Evolutionary conservation across 1,140 invertebrate species (phyloP), one percentile per base, ranked within the genome.

Genomic region (Trichomalopsis sarcophagae): DNA sequence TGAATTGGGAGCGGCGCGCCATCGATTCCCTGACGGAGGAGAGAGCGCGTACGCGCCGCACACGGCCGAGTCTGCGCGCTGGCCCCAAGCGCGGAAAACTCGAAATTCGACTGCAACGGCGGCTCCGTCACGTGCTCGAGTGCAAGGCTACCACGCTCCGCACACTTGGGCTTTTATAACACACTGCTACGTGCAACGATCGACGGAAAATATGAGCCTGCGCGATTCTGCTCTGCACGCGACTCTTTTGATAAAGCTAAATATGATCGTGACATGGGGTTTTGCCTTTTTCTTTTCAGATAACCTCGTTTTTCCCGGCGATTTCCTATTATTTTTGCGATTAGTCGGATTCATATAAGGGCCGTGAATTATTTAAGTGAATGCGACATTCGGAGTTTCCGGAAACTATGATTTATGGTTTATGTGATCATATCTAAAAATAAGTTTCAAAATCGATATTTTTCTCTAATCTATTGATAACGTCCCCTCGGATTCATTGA

Each of bases 11-110:
- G 79, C 84, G 89, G 73, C 23, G 71, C 47, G 86, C 84, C 91
- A 92, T 92, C 89, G 91, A 92, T 92, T 92, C 86, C 82, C 68
- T 68, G 62, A 77, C 75, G 85, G 87, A 76, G 82, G 82, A 79
- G 55, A 44, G 84, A 87, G 88, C 85, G 88, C 88, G 82, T 68
- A 77, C 47, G 44, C 74, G 83, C 13, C 71, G 71, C 11, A 47
- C 33, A 23, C 21, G 50, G 50, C 27, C 50, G 89, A 86, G 89
- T 86, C 86, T 91, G 90, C 90, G 91, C 90, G n/a, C n/a, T 89
- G n/a, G 17, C 30, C 2, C 17, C 5, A 62, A 47, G 84, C 86
- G 89, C 88, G 88, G 87, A 90, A 89, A 82, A 80, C 87, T 90
- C 84, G 84, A 89, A 91, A 84, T 80, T 81, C 62, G 55, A 21